Evolutionary conservation across 2,113 vertebrate species (phyloP), one percentile per base, ranked within the genome.

Genomic region (Alligator sinensis): DNA sequence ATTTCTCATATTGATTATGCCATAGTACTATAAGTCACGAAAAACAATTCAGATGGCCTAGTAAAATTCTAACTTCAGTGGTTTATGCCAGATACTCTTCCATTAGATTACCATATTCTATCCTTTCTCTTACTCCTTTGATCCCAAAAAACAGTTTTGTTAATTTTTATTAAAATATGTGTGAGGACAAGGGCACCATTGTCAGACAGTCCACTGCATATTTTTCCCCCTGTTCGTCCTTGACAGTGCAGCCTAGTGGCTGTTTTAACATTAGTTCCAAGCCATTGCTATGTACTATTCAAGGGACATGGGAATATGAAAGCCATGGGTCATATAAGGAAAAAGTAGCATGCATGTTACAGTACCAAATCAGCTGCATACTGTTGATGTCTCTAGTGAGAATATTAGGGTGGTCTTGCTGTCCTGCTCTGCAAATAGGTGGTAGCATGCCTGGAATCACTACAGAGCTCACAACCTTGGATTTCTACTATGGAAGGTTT

Each of bases 321-420:
- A 77, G 17, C 3, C 9, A 11, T 17, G 1, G 10, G 3, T 77
- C 0, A 0, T 68, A 4, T 28, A 27, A 10, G 1, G 3, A 61
- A 15, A 27, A 90, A 81, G 27, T 22, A 34, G 38, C 5, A 5
- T 72, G 34, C 4, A 38, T 90, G 88, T 88, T 80, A 58, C 28
- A 0, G 34, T 59, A 59, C 6, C 47, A 58, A 91, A 77, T 82
- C 1, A 1, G 11, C 27, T 4, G 81, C 55, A 17, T 4, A 68
- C 87, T 72, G 68, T 30, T 0, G 0, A 0, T 25, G 15, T 55
- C 92, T 80, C 21, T 57, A 28, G 5, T 3, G 21, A 58, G 92
- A 87, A 54, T 74, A 2, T 34, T 24, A 24, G 34, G 34, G 70
- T 38, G 21, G 34, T 22, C 14, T 47, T 74, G 70, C 68, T 38